A percentile compares a stretch with the other conserved stretches of the same genome.
These are phyloP conservation scores for Chunga burmeisteri DNA, from an alignment of 2,113 vertebrate species.

Conservation along the genomic window DNA sequence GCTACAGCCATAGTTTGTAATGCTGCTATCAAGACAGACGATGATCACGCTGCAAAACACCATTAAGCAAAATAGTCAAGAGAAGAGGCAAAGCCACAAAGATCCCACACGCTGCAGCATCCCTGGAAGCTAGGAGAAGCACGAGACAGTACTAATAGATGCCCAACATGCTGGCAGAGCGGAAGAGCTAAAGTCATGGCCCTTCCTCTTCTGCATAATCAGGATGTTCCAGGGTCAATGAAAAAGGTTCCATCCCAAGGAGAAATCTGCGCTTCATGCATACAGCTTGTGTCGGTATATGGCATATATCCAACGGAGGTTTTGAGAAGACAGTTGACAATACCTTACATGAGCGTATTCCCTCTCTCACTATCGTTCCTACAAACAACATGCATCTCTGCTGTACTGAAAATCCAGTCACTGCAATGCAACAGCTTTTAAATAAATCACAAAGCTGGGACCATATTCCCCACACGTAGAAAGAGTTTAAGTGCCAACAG, in stretches of 20 bases:
- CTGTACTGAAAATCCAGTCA: neutral
- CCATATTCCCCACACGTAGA: accelerated
- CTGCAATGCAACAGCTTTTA: neutral
- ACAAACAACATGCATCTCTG: neutral
- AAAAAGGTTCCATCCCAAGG: neutral
- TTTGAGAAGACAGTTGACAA: neutral
- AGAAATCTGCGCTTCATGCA: accelerated
- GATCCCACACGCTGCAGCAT: neutral
- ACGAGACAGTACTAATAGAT: neutral
- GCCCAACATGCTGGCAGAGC: neutral
- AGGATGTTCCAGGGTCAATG: neutral
- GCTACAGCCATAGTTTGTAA: neutral
- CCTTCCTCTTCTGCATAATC: neutral
- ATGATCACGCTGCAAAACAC: neutral
- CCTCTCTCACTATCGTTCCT: accelerated
- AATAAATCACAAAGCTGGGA: neutral
- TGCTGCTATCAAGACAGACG: neutral
- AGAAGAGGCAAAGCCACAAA: neutral
- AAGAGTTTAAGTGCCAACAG: neutral
- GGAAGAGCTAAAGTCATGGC: neutral
- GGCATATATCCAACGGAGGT: accelerated
- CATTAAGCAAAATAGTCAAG: neutral
- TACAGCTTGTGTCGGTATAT: accelerated
- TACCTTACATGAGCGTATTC: neutral
- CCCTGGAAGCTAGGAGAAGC: neutral